A percentile compares a stretch with the other conserved stretches of the same genome.
Evolutionary conservation across 1,140 invertebrate genomes (phyloP).

Genomic region (Bombus confusus): DNA sequence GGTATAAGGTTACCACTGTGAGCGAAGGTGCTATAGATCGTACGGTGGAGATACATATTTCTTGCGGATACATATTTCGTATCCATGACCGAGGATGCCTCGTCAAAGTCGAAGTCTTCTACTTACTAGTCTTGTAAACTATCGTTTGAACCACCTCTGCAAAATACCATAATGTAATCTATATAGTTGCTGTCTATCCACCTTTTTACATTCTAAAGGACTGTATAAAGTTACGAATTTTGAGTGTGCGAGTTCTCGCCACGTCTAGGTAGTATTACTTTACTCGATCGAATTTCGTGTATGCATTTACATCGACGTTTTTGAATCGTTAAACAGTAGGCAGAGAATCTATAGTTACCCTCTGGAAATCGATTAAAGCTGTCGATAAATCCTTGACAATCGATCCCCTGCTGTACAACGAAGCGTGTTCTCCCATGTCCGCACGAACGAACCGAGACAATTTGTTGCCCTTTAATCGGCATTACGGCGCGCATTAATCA

Average conservation of each 20-base stretch:
- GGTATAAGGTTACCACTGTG: neutral
- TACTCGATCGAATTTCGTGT: neutral
- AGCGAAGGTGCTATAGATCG: neutral
- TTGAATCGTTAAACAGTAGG: neutral
- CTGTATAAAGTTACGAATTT: neutral
- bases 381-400: constrained; percentile 14
- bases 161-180: neutral
- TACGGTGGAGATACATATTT: neutral
- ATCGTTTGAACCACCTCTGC: neutral
- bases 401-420: neutral
- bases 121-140: neutral
- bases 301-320: neutral
- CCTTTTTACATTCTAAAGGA: neutral
- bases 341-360: constrained; percentile 1
- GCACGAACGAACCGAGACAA: constrained; percentile 13
- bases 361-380: constrained; percentile 3
- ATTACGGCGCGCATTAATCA: constrained; percentile 18
- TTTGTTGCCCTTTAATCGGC: constrained; percentile 45
- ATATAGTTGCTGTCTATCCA: neutral
- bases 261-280: too few species aligned
- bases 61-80: neutral
- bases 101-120: neutral
- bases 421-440: constrained; percentile 9
- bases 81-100: neutral
- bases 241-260: neutral